Conservation (phyloP, 2,797 vertebrate genomes). For the Muraenolepis orangiensis region DNA sequence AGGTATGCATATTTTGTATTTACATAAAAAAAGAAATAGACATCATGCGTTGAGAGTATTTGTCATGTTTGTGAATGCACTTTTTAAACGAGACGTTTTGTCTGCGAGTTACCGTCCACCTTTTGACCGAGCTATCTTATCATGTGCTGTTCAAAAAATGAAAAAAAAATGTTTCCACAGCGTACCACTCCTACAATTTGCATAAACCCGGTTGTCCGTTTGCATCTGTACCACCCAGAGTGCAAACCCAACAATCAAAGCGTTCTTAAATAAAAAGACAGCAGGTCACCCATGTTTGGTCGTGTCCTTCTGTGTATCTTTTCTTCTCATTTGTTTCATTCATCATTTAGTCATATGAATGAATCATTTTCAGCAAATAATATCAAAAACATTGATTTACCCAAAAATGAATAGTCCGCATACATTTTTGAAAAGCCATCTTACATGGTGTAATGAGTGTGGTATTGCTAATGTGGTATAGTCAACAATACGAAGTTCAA, state of each 20-base stretch:
- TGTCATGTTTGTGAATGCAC: constrained; percentile 98
- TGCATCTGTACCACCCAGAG: constrained; percentile 69
- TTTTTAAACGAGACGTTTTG: constrained; percentile 97
- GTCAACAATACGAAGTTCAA: neutral
- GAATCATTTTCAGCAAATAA: neutral
- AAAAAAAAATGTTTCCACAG: constrained; percentile 62
- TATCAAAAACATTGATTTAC: neutral
- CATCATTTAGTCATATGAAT: constrained; percentile 7
- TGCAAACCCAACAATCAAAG: constrained; percentile 73
- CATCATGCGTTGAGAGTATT: constrained; percentile 94
- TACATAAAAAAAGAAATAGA: constrained; percentile 76
- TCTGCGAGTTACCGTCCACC: constrained; percentile 90
- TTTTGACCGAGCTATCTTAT: constrained; percentile 88
- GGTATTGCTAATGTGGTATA: neutral
- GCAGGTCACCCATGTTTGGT: constrained; percentile 67
- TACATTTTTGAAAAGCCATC: neutral
- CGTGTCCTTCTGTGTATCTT: constrained; percentile 45
- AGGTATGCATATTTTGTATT: constrained; percentile 85
- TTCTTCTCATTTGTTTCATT: constrained; percentile 10
- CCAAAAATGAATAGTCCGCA: neutral
- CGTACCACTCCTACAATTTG: constrained; percentile 70
- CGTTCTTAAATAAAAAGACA: constrained; percentile 77
- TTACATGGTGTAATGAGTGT: neutral
- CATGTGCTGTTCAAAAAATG: constrained; percentile 75
- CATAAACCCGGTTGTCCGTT: constrained; percentile 68